A percentile compares a stretch with the other conserved stretches of the same genome.
Conservation (phyloP, 35 echinoderm and acorn worm genomes). For the Eucidaris tribuloides region DNA sequence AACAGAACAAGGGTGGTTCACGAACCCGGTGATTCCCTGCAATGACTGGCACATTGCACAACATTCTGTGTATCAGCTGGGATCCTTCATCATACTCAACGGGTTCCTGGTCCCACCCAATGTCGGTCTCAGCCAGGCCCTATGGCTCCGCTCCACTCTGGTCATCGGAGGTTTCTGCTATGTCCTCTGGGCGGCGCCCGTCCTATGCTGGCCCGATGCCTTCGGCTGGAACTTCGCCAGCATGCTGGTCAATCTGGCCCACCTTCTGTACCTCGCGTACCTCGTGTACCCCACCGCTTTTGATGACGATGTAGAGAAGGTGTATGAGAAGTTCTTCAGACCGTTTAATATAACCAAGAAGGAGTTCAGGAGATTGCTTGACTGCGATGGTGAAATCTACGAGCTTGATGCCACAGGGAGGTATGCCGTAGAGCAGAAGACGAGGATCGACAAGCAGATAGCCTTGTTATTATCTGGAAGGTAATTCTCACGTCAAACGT, state of each 20-base stretch:
- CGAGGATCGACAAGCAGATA: conserved; percentile 56
- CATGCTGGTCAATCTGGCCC: conserved; percentile 62
- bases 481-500: conserved; percentile 59
- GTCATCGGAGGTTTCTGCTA: conserved; percentile 61
- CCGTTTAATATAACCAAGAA: conserved; percentile 77
- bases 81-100: conserved; percentile 59
- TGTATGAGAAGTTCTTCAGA: conserved; percentile 65
- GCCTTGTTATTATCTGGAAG: conserved; percentile 72
- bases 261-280: conserved; percentile 59
- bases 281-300: conserved; percentile 52
- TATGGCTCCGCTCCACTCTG: conserved; percentile 74
- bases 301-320: conserved; percentile 72
- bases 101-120: conserved; percentile 84
- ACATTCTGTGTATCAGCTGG: conserved; percentile 79
- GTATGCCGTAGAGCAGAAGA: conserved; percentile 75
- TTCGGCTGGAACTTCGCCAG: conserved; percentile 61
- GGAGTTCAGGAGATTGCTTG: conserved; percentile 64
- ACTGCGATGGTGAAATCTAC: conserved; percentile 72
- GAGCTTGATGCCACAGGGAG: conserved; percentile 85
- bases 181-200: conserved; percentile 64
- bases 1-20: no score
- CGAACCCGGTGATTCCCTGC: no score
- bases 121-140: conserved; percentile 54
- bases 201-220: conserved; percentile 77
- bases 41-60: conserved; percentile 7